These are phyloP conservation scores for Norana najaformis DNA, from an alignment of 2,888 invertebrate species.

Conservation along the genomic window DNA sequence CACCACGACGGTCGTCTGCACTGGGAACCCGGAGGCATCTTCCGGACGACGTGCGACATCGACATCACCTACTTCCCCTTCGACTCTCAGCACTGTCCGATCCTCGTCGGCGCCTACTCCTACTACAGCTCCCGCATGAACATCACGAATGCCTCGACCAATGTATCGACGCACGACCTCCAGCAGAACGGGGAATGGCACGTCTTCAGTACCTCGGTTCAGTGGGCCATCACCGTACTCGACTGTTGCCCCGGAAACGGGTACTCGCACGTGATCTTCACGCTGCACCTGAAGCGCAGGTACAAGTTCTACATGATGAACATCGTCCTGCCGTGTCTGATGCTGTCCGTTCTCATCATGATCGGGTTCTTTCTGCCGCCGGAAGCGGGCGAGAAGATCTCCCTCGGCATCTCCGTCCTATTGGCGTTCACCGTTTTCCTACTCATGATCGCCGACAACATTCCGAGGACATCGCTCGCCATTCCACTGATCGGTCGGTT, in stretches of 20 bases:
- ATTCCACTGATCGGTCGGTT: constrained; percentile 45
- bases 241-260: constrained; percentile 42
- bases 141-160: constrained; percentile 34
- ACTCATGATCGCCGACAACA: constrained; percentile 48
- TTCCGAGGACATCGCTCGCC: constrained; percentile 46
- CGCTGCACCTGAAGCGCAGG: constrained; percentile 40
- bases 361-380: constrained; percentile 43
- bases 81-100: constrained; percentile 39
- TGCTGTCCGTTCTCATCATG: constrained; percentile 47
- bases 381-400: constrained; percentile 47
- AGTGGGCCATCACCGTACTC: constrained; percentile 43
- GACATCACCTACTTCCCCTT: constrained; percentile 43
- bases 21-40: constrained; percentile 44
- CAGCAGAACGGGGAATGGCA: constrained; percentile 46
- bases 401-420: constrained; percentile 46
- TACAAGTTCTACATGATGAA: constrained; percentile 47
- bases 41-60: constrained; percentile 42
- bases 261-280: constrained; percentile 46
- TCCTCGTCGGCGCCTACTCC: constrained; percentile 41
- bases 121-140: constrained; percentile 41
- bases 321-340: constrained; percentile 47
- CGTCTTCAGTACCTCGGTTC: constrained; percentile 39
- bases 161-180: constrained; percentile 36
- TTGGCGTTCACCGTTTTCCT: constrained; percentile 48
- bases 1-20: constrained; percentile 37